These are phyloP conservation scores for Acanthosepion esculentum DNA, from an alignment of 2,888 invertebrate genomes.

Conservation along the genomic window DNA sequence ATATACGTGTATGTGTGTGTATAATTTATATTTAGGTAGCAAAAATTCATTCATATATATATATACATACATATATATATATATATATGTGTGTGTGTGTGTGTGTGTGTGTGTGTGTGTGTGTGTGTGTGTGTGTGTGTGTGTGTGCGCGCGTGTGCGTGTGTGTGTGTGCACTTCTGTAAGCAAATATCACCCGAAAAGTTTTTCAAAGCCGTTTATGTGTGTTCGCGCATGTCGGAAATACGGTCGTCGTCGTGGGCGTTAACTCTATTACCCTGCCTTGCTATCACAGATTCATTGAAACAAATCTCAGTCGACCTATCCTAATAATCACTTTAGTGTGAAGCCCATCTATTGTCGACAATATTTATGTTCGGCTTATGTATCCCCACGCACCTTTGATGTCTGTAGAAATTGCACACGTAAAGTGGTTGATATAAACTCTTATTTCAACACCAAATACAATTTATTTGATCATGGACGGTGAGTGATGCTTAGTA, in stretches of 20 bases:
- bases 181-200: background rate
- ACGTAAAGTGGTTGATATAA: background rate
- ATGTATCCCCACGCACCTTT: background rate
- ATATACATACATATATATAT: background rate
- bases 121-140: background rate
- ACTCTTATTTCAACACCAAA: constrained; percentile 6
- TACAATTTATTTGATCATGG: background rate
- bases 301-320: background rate
- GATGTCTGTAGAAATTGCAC: background rate
- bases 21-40: too few species aligned
- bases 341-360: constrained; percentile 33
- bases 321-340: background rate
- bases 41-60: background rate
- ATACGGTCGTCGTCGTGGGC: background rate
- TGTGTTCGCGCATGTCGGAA: background rate
- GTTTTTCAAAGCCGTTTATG: background rate
- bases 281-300: background rate
- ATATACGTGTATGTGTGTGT: too few species aligned
- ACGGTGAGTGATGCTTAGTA: background rate
- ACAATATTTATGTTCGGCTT: background rate
- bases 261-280: background rate
- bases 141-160: too few species aligned
- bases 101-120: background rate
- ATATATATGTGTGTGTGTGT: background rate
- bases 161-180: background rate